Percentiles rank a stretch among this genome's conserved stretches.
These are phyloP conservation scores for Hycleus cichorii DNA, from an alignment of 1,140 invertebrate genomes.

Conservation along the genomic window DNA sequence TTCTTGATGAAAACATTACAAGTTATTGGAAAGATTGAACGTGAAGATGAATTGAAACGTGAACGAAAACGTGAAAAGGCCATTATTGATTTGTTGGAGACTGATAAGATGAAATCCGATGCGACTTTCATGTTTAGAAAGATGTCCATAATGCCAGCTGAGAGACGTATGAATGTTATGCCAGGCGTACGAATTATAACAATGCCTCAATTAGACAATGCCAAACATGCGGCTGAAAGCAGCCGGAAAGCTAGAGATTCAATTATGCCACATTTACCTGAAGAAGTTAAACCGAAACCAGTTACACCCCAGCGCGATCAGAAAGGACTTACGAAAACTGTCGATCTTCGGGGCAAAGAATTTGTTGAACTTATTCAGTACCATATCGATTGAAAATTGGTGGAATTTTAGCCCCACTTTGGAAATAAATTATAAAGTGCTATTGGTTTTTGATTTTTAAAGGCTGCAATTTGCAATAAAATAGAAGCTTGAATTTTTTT, in stretches of 20 bases:
- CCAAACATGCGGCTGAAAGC: background rate
- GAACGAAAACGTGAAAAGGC: conserved; percentile 34
- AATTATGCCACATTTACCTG: conserved; percentile 7
- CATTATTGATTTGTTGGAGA: conserved; percentile 33
- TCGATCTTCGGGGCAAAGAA: background rate
- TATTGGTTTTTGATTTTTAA: no score
- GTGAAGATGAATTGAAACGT: conserved; percentile 35
- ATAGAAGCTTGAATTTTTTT: no score
- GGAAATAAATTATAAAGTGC: no score
- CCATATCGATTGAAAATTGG: conserved; percentile 9
- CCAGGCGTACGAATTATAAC: conserved; percentile 30
- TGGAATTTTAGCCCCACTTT: no score
- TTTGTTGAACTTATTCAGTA: conserved; percentile 21
- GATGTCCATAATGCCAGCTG: conserved; percentile 34
- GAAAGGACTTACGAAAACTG: background rate
- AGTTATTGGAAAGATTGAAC: conserved; percentile 29
- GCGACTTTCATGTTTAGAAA: conserved; percentile 33
- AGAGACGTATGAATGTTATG: conserved; percentile 37
- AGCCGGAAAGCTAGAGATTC: conserved; percentile 11
- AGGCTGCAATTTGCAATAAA: no score
- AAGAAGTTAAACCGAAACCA: background rate
- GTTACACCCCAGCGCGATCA: background rate
- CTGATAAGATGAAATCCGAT: conserved; percentile 33
- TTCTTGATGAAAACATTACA: conserved; percentile 5
- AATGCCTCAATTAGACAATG: no score